Conservation (phyloP, 2,113 vertebrate genomes). For the Panurus biarmicus region DNA sequence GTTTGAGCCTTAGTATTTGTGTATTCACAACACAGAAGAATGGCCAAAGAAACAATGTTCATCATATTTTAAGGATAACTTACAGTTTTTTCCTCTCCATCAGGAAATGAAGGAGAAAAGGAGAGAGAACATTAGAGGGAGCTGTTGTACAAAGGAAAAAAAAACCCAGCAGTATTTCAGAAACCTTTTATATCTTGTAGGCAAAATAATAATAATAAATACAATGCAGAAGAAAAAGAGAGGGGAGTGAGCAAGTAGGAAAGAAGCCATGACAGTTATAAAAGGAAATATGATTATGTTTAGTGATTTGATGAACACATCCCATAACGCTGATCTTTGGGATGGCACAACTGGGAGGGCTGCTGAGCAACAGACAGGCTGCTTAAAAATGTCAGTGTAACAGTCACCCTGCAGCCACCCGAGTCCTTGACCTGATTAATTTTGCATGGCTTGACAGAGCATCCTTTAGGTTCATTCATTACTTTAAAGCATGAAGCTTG, state of each 20-base stretch:
- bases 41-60: not conserved
- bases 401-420: slow-evolving; percentile 9
- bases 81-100: too few species aligned
- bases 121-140: slow-evolving; percentile 18
- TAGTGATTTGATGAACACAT: not conserved
- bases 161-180: not conserved
- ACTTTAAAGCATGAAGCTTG: not conserved
- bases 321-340: not conserved
- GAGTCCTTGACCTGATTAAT: slow-evolving; percentile 33
- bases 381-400: not conserved
- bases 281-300: not conserved
- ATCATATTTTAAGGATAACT: not conserved
- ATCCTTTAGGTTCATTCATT: slow-evolving; percentile 10
- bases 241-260: not conserved
- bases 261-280: not conserved
- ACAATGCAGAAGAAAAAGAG: not conserved
- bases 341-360: not conserved
- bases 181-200: not conserved
- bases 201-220: slow-evolving; percentile 39
- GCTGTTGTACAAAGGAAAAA: slow-evolving; percentile 33
- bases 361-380: not conserved
- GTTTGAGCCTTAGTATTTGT: not conserved
- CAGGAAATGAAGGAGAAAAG: not conserved
- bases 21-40: not conserved
- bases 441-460: not conserved